Evolutionary conservation across 2,888 invertebrate species (phyloP).

Genomic region (Synergus japonicus): DNA sequence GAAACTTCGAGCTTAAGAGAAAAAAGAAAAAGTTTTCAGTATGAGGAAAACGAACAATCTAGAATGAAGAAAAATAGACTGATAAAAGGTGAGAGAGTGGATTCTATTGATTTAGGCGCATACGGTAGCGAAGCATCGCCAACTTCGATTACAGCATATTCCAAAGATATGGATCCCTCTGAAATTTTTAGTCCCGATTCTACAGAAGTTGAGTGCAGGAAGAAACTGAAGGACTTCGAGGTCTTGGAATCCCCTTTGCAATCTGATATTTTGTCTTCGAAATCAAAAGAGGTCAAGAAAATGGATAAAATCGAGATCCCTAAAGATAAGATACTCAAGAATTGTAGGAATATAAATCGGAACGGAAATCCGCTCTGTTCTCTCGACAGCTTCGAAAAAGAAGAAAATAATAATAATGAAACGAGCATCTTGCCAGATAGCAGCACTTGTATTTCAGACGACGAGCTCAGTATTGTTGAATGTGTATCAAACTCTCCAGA

Average conservation of each 20-base stretch:
- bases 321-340: not conserved
- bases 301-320: not conserved
- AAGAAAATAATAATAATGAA: not conserved
- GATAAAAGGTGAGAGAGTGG: not conserved
- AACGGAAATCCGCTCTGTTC: too few species aligned
- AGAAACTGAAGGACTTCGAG: too few species aligned
- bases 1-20: not conserved
- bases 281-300: not conserved
- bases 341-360: too few species aligned
- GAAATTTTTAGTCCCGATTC: constrained; percentile 10
- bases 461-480: not conserved
- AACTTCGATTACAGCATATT: too few species aligned
- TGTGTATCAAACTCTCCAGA: not conserved
- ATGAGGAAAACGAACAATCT: not conserved
- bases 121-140: not conserved
- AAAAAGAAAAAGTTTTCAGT: not conserved
- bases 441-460: constrained; percentile 5
- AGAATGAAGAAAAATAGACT: not conserved
- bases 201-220: not conserved
- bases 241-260: too few species aligned
- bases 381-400: not conserved
- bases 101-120: not conserved
- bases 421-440: not conserved
- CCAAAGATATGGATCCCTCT: not conserved
- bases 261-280: not conserved